phyloP scores from a whole-genome alignment of 2,888 invertebrate genomes.

The Drosophila anomalipes region DNA sequence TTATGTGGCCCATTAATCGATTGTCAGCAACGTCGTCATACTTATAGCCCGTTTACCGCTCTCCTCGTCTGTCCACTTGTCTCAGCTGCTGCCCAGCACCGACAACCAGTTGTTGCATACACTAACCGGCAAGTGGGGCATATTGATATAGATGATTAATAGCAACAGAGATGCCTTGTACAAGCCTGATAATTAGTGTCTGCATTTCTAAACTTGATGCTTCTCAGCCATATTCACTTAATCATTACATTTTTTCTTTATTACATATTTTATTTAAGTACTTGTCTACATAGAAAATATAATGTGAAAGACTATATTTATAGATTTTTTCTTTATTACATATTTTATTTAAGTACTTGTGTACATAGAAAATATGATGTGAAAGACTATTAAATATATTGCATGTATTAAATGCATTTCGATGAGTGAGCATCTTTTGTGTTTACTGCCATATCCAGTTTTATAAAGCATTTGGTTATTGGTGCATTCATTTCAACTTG shows the following conservation, averaged over 20 bases:
- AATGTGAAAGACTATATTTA: not conserved
- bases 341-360: not conserved
- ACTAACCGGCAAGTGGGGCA: slow-evolving; percentile 17
- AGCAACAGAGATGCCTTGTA: not conserved
- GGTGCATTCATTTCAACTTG: not conserved
- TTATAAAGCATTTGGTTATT: not conserved
- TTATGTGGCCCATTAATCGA: slow-evolving; percentile 78
- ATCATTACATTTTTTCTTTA: not conserved
- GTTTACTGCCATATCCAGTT: not conserved
- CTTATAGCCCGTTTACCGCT: slow-evolving; percentile 23
- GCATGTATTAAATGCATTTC: not conserved
- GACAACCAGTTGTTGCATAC: slow-evolving; percentile 56
- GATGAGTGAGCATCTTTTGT: not conserved
- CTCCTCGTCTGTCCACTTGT: slow-evolving; percentile 3
- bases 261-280: not conserved
- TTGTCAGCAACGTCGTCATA: slow-evolving; percentile 72
- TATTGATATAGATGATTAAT: not conserved
- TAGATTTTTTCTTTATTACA: not conserved
- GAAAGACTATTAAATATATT: not conserved
- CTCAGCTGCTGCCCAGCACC: slow-evolving; percentile 36
- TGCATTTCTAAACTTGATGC: not conserved
- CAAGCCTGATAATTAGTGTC: not conserved
- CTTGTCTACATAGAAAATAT: not conserved
- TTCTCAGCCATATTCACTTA: not conserved
- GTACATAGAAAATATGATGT: not conserved